A percentile compares a stretch with the other conserved stretches of the same genome.
Evolutionary conservation across 2,113 vertebrate species (phyloP).

Genomic region (Paradoxurus hermaphroditus): DNA sequence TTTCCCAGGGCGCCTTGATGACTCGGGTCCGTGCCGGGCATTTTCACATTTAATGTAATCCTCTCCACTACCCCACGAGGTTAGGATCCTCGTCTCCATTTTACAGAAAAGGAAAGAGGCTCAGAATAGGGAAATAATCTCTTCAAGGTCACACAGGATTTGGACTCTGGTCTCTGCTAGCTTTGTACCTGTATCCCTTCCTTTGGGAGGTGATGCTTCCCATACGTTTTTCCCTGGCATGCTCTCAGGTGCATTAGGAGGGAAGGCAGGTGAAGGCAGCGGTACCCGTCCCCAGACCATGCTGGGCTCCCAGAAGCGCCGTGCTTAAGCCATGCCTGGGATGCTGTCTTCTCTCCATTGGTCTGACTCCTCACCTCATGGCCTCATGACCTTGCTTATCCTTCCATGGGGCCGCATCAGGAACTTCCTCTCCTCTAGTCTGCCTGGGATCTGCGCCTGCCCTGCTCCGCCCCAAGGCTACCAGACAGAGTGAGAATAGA

Average conservation of each 20-base stretch:
- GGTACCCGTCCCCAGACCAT: neutral
- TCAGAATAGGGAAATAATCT: neutral
- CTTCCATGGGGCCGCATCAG: neutral
- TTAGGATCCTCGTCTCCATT: neutral
- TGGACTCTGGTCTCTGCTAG: neutral
- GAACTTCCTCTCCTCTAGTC: neutral
- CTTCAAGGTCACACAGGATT: neutral
- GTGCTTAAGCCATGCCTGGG: neutral
- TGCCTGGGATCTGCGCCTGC: neutral
- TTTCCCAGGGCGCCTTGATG: neutral
- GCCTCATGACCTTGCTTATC: neutral
- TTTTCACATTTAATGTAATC: slow-evolving; percentile 8
- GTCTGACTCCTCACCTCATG: neutral
- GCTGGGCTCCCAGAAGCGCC: neutral
- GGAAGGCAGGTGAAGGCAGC: neutral
- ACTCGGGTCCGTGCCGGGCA: neutral
- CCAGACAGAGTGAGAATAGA: neutral
- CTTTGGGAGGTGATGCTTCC: neutral
- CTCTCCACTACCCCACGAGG: neutral
- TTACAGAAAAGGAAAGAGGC: neutral
- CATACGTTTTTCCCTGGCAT: neutral
- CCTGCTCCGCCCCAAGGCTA: neutral
- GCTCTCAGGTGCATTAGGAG: neutral
- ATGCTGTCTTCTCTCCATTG: neutral
- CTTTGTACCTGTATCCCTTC: neutral